Percentiles rank a stretch among this genome's conserved stretches.
Evolutionary conservation across 2,797 vertebrate species (phyloP).

Genomic region (Sebastes miniatus): DNA sequence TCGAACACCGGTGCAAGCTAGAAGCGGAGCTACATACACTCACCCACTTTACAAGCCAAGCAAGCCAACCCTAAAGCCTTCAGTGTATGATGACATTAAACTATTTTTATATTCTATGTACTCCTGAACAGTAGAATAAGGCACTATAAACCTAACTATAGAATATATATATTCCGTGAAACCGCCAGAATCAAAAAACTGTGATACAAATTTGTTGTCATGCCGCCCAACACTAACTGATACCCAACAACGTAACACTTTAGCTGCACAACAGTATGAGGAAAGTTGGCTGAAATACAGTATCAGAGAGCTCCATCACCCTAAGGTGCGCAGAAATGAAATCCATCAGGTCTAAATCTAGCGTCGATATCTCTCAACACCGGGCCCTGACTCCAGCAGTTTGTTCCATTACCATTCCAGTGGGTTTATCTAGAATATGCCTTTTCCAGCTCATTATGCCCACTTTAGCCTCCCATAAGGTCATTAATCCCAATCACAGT

Average conservation of each 20-base stretch:
- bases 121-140: neutral
- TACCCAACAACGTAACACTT: neutral
- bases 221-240: neutral
- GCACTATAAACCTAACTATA: neutral
- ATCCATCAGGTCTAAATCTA: conserved; percentile 67
- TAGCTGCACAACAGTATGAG: neutral
- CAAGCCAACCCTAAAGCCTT: neutral
- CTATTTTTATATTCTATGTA: neutral
- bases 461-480: conserved; percentile 77
- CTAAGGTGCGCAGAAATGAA: conserved; percentile 48
- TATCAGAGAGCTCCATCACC: conserved; percentile 49
- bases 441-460: conserved; percentile 80
- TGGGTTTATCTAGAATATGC: conserved; percentile 76
- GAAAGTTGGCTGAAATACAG: conserved; percentile 28
- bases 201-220: neutral
- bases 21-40: neutral
- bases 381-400: conserved; percentile 64
- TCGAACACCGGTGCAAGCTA: neutral
- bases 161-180: neutral
- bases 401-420: conserved; percentile 73
- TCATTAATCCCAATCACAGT: conserved; percentile 81
- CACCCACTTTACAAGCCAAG: neutral
- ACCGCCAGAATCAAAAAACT: neutral
- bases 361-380: conserved; percentile 55
- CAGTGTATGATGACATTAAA: neutral